Conservation (phyloP, 2,888 invertebrate species). For the Agrotis ipsilon region DNA sequence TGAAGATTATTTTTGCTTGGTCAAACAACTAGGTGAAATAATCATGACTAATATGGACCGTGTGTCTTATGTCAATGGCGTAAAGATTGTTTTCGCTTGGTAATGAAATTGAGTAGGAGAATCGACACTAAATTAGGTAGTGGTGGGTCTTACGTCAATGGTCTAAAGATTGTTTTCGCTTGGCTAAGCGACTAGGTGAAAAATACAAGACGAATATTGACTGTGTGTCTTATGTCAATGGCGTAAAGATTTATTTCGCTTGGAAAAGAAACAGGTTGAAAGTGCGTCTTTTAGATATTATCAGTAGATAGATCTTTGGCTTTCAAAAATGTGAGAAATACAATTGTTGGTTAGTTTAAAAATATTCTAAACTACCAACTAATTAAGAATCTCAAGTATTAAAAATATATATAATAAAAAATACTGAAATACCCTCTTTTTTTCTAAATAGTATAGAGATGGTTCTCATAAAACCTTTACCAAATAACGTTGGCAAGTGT, state of each 20-base stretch:
- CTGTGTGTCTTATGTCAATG: conserved; percentile 1
- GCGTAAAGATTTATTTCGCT: not conserved
- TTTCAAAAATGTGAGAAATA: not conserved
- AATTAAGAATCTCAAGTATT: conserved; percentile 34
- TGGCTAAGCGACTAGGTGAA: not conserved
- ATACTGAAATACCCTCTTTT: not conserved
- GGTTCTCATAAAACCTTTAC: conserved; percentile 23
- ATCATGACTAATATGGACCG: not conserved
- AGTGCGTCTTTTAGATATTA: not conserved
- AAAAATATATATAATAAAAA: not conserved
- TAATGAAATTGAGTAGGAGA: not conserved
- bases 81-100: conserved; percentile 4
- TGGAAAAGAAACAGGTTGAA: not conserved
- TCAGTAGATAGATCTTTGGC: not conserved
- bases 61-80: not conserved
- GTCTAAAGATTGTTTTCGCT: not conserved
- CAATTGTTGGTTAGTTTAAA: not conserved
- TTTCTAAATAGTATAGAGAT: not conserved
- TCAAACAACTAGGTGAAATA: too few relatives aligned
- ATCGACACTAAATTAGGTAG: too few relatives aligned
- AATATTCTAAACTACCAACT: not conserved
- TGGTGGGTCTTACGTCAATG: conserved; percentile 6
- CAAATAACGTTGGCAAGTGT: conserved; percentile 46
- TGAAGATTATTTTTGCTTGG: conserved; percentile 3
- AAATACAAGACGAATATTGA: not conserved